Percentiles rank a stretch among this genome's conserved stretches.
phyloP scores from a whole-genome alignment of 92 coral and sea anemone species.

The Palythoa heliodiscus region DNA sequence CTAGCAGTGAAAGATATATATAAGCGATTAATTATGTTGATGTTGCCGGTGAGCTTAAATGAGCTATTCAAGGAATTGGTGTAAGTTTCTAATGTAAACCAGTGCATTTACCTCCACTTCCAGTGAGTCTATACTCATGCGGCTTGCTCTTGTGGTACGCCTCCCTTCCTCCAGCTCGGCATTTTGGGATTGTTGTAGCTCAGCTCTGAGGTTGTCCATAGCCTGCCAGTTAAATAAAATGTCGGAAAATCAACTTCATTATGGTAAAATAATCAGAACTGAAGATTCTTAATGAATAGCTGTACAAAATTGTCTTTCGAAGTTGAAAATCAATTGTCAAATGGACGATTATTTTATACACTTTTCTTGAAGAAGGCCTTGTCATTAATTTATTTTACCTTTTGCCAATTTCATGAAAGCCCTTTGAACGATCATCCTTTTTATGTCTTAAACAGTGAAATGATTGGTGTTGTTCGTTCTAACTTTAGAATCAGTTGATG shows the following conservation, averaged over 20 bases:
- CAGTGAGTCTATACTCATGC: conserved; percentile 82
- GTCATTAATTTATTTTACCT: neutral
- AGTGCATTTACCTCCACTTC: conserved; percentile 66
- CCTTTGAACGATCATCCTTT: neutral
- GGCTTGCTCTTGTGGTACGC: conserved; percentile 57
- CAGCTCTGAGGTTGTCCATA: conserved; percentile 69
- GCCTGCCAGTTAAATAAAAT: conserved; percentile 50
- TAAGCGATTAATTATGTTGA: too few species aligned
- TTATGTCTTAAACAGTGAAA: neutral
- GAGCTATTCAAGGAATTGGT: neutral
- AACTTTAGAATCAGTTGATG: neutral
- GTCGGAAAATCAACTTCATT: neutral
- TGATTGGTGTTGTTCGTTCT: conserved; percentile 2
- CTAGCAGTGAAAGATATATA: too few species aligned
- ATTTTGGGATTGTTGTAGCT: conserved; percentile 74
- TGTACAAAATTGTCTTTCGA: too few species aligned
- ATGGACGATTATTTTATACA: too few species aligned
- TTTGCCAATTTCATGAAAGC: neutral
- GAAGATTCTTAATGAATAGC: too few species aligned
- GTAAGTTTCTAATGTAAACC: neutral
- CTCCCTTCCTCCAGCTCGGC: conserved; percentile 64
- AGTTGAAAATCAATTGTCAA: too few species aligned
- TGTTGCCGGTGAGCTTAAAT: too few species aligned
- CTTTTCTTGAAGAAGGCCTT: too few species aligned
- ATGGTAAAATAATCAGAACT: neutral